Conservation (phyloP, 2,888 invertebrate species). For the Conistra vaccinii region DNA sequence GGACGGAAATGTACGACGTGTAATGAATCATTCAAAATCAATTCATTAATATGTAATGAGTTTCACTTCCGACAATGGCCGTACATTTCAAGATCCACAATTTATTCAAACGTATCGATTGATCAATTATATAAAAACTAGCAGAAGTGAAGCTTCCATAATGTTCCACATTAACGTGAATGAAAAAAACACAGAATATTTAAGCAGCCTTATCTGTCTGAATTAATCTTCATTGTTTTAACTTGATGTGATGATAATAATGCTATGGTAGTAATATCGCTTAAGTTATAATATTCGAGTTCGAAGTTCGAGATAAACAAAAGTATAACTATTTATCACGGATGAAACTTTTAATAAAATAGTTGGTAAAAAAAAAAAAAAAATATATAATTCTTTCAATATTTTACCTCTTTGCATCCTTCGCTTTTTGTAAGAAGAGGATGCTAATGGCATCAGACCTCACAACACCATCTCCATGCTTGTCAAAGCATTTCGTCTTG, state of each 20-base stretch:
- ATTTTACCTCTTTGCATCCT: slow-evolving; percentile 88
- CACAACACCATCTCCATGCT: slow-evolving; percentile 93
- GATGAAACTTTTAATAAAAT: background rate
- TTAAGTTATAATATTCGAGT: too few relatives aligned
- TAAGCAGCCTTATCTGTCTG: too few relatives aligned
- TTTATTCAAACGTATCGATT: slow-evolving; percentile 50
- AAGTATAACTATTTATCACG: background rate
- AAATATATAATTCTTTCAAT: background rate
- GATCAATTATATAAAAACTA: slow-evolving; percentile 52
- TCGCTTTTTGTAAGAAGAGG: slow-evolving; percentile 92
- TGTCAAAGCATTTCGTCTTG: slow-evolving; percentile 96
- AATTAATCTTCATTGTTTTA: background rate
- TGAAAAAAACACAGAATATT: background rate
- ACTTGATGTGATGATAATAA: background rate
- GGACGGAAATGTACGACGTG: slow-evolving; percentile 15
- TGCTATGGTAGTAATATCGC: background rate
- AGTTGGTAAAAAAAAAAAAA: background rate
- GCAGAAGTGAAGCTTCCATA: background rate
- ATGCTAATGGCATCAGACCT: slow-evolving; percentile 93
- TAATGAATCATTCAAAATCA: slow-evolving; percentile 60
- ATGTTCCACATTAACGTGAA: too few relatives aligned
- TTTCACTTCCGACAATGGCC: slow-evolving; percentile 38
- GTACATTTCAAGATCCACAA: slow-evolving; percentile 42
- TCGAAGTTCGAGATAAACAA: background rate
- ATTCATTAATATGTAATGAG: slow-evolving; percentile 58